A percentile compares a stretch with the other conserved stretches of the same genome.
phyloP scores from a whole-genome alignment of 64 coral and sea anemone species.

The Montipora capricornis region DNA sequence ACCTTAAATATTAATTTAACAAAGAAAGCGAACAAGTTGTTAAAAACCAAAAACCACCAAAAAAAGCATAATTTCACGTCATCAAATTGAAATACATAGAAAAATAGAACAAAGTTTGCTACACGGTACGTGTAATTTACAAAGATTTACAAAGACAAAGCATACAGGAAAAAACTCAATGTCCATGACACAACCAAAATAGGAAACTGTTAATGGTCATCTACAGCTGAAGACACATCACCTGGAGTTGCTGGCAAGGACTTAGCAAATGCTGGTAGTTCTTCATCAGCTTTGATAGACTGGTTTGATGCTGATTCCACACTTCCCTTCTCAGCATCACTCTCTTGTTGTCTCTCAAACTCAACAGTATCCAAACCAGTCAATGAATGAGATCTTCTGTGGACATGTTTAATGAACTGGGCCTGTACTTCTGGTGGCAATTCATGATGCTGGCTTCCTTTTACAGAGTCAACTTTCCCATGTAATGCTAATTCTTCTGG shows the following conservation, averaged over 20 bases:
- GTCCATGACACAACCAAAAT: no score
- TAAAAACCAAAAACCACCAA: no score
- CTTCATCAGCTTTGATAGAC: not conserved
- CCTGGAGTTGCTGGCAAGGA: conserved; percentile 80
- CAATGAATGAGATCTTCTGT: conserved; percentile 83
- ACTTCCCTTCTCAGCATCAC: conserved; percentile 46
- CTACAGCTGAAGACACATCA: not conserved
- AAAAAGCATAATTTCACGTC: no score
- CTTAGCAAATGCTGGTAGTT: not conserved
- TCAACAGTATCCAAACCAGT: conserved; percentile 68
- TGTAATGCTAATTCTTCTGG: conserved; percentile 60
- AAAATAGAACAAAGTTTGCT: not conserved
- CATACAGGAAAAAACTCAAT: no score
- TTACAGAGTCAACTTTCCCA: not conserved
- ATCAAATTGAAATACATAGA: not conserved
- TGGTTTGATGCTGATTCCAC: not conserved
- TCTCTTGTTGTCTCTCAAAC: conserved; percentile 28
- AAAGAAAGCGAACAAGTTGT: no score
- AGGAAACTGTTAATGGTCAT: not conserved
- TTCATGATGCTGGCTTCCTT: conserved; percentile 36
- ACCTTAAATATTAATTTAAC: no score
- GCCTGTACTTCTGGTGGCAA: conserved; percentile 84
- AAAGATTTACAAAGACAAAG: no score
- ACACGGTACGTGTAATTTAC: no score
- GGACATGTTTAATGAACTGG: conserved; percentile 73